Percentiles rank a stretch among this genome's conserved stretches.
Evolutionary conservation across 2,888 invertebrate species (phyloP).

Genomic region (Eristalis intricaria): DNA sequence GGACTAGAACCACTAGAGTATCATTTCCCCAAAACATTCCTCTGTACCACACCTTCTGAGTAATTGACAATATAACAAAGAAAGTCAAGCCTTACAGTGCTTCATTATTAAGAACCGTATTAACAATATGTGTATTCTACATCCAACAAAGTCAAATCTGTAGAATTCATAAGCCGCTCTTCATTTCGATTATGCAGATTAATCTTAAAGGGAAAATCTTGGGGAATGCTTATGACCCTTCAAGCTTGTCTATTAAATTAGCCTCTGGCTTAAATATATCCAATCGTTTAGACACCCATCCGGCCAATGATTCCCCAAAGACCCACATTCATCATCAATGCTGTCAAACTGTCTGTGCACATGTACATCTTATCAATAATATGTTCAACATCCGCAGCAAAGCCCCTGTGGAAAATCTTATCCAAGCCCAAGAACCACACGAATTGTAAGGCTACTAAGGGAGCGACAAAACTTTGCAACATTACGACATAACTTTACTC

Average conservation of each 20-base stretch:
- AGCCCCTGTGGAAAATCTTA: slow-evolving; percentile 2
- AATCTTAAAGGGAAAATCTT: neutral
- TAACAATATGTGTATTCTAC: too few relatives aligned
- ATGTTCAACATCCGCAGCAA: neutral
- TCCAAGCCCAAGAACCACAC: slow-evolving; percentile 11
- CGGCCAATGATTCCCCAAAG: neutral
- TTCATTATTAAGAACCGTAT: too few relatives aligned
- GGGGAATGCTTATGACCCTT: neutral
- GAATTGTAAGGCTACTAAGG: neutral
- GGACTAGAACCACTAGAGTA: too few relatives aligned
- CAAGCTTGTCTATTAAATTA: slow-evolving; percentile 1
- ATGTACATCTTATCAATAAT: slow-evolving; percentile 27
- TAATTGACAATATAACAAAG: too few relatives aligned
- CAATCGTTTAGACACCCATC: neutral
- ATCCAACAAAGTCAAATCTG: too few relatives aligned
- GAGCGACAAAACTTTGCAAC: slow-evolving; percentile 22
- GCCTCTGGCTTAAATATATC: neutral
- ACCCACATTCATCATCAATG: slow-evolving; percentile 12
- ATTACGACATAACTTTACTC: slow-evolving; percentile 24
- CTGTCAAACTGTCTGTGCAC: neutral
- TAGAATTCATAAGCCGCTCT: neutral
- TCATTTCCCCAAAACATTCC: too few relatives aligned
- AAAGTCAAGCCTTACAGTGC: too few relatives aligned
- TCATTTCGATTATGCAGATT: neutral
- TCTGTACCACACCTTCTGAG: too few relatives aligned